These are phyloP conservation scores for Hyperopisus bebe DNA, from an alignment of 2,113 vertebrate species.

Conservation along the genomic window DNA sequence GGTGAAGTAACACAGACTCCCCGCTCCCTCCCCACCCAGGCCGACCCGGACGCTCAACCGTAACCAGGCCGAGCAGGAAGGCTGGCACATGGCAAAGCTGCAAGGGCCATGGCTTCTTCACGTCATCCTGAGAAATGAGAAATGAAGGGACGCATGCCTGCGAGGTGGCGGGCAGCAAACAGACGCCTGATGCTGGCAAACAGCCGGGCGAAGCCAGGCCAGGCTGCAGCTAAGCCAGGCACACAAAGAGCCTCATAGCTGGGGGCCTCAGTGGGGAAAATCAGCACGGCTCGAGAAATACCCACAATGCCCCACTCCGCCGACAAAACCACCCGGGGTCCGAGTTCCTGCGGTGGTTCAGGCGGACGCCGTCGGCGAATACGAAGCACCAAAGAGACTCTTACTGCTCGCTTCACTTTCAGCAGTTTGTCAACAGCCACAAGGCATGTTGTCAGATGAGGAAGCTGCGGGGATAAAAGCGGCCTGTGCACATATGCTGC, in stretches of 20 bases:
- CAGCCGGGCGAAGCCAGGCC: not conserved
- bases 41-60: conserved; percentile 50
- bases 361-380: not conserved
- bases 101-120: conserved; percentile 54
- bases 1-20: not conserved
- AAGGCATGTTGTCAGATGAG: conserved; percentile 56
- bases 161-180: not conserved
- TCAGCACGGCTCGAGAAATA: not conserved
- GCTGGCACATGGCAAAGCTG: conserved; percentile 50
- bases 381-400: conserved; percentile 34
- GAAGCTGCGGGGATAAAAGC: conserved; percentile 40
- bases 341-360: not conserved
- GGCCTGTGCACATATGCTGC: conserved; percentile 25
- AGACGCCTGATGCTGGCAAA: not conserved
- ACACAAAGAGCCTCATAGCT: conserved; percentile 5
- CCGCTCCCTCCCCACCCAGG: not conserved
- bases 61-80: conserved; percentile 61
- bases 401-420: conserved; percentile 50
- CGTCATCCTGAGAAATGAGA: conserved; percentile 47
- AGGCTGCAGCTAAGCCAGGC: not conserved
- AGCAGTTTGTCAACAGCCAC: conserved; percentile 59
- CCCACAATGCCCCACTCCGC: conserved; percentile 1
- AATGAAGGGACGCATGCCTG: conserved; percentile 43
- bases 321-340: not conserved
- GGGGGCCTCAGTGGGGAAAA: not conserved